A percentile compares a stretch with the other conserved stretches of the same genome.
phyloP scores from a whole-genome alignment of 1,140 invertebrate species.

The Chironomus striatipennis region DNA sequence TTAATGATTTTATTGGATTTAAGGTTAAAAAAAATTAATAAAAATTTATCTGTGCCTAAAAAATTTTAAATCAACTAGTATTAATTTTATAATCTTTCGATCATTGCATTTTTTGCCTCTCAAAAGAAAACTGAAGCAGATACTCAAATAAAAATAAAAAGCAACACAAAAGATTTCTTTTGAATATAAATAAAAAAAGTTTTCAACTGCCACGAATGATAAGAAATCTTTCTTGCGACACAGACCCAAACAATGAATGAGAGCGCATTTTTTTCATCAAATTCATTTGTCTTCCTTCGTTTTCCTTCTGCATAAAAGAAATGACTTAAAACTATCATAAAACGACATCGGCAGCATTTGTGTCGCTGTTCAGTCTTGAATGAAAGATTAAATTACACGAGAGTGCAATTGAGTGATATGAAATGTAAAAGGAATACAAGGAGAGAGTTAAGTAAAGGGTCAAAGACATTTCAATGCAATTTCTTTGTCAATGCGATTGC shows the following conservation, averaged over 20 bases:
- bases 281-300: not conserved
- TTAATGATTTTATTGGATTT: no score
- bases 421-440: not conserved
- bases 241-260: not conserved
- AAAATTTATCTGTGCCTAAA: no score
- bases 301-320: no score
- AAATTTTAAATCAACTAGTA: no score
- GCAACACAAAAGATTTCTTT: not conserved
- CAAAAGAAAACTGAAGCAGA: not conserved
- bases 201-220: not conserved
- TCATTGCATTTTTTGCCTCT: no score
- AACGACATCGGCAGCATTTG: not conserved
- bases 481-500: no score
- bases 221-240: not conserved
- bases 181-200: not conserved
- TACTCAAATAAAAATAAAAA: not conserved
- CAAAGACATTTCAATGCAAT: no score
- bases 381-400: not conserved
- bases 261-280: not conserved
- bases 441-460: not conserved
- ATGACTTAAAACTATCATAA: not conserved
- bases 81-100: no score
- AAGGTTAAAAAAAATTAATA: no score
- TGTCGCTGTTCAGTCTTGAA: not conserved
- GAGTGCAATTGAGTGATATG: not conserved